phyloP scores from a whole-genome alignment of 1,140 invertebrate species.

The Papilio dardanus region DNA sequence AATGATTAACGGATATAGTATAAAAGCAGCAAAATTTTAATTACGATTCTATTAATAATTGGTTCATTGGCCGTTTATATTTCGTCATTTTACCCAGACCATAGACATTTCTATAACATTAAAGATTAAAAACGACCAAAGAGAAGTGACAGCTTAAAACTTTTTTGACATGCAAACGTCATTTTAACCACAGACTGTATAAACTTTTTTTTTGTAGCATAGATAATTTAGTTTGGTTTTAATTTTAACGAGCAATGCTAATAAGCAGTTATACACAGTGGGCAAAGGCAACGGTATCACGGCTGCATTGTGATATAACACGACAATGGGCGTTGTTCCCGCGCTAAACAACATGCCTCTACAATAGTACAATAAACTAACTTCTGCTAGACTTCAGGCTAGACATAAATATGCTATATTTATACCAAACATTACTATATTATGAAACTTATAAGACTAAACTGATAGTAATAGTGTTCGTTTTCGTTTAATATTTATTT shows the following conservation, averaged over 20 bases:
- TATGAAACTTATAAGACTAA: not conserved
- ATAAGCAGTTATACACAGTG: slow-evolving; percentile 40
- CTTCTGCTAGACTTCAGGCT: slow-evolving; percentile 11
- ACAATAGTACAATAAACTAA: slow-evolving; percentile 12
- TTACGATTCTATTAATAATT: not conserved
- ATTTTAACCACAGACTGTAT: not conserved
- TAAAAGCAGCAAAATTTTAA: slow-evolving; percentile 7
- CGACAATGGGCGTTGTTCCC: slow-evolving; percentile 41
- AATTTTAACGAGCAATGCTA: slow-evolving; percentile 39
- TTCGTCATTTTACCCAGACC: not conserved
- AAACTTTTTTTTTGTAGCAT: not conserved
- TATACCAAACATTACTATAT: not conserved
- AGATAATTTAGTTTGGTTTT: slow-evolving; percentile 30
- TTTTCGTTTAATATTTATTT: no score
- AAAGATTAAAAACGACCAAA: no score
- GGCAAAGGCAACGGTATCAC: slow-evolving; percentile 25
- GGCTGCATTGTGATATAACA: slow-evolving; percentile 40
- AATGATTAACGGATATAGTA: slow-evolving; percentile 23
- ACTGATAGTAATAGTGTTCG: no score
- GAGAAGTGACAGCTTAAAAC: not conserved
- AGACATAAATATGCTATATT: not conserved
- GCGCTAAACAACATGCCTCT: slow-evolving; percentile 29
- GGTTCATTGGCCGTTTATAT: slow-evolving; percentile 27
- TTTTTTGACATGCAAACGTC: not conserved
- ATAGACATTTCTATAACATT: no score